Evolutionary conservation across 2,113 vertebrate species (phyloP), one percentile per base, ranked within the genome.

Genomic region (Zapus hudsonius): DNA sequence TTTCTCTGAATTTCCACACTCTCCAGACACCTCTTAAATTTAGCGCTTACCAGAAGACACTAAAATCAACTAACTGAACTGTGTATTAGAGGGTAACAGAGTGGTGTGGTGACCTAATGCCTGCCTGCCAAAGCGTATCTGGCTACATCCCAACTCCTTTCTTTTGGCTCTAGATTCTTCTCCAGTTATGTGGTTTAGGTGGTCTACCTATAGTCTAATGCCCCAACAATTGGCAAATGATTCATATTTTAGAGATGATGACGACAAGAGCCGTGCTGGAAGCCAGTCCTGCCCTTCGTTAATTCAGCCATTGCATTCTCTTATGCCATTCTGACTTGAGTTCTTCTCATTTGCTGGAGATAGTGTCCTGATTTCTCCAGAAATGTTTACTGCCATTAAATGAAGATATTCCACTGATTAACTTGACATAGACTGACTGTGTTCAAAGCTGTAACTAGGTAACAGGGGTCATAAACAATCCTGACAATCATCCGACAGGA

Each of bases 371-470:
- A 42, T 70, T 91, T 94, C 80, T 88, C 72, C 72, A 29, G 33
- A 93, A 87, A 86, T n/a, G 1, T 61, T 91, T 86, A 85, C 5
- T 89, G 66, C 36, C 23, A 78, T 84, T 83, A 79, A 92, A 87
- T 70, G 38, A 90, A 92, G 31, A 55, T 3, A 80, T 36, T 33
- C 64, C 86, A 40, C 64, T 85, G 40, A 93, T 44, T 67, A 75
- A 90, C 86, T 81, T 82, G 40, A 84, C 17, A 92, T 12, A 82
- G 33, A 88, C 20, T 75, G n/a, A 90, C 79, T n/a, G 31, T 52
- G 31, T 13, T 93, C 69, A 79, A 80, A 79, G 78, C 31, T 66
- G 3, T 70, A 84, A 87, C 13, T 8, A 87, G 61, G 63, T 31
- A 89, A 76, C 0, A 83, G 23, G 59, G 74, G 66, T 61, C 25